These are phyloP conservation scores for Charanyca ferruginea DNA, from an alignment of 2,888 invertebrate genomes.

Conservation along the genomic window DNA sequence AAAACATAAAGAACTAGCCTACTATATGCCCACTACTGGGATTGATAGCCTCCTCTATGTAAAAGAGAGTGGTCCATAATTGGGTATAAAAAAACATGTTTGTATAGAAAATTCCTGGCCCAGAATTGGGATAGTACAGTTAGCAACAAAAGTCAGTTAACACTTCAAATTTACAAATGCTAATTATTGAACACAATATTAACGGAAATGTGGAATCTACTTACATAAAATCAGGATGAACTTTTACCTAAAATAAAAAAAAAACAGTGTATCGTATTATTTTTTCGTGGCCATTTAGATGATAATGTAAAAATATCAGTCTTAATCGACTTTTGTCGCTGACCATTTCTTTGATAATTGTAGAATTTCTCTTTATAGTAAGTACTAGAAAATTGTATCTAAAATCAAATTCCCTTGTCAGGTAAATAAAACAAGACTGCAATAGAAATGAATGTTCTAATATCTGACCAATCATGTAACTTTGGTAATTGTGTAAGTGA, in stretches of 20 bases:
- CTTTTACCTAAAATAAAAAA: too few species aligned
- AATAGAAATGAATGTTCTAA: conserved; percentile 47
- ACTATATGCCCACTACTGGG: conserved; percentile 4
- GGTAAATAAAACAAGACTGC: conserved; percentile 49
- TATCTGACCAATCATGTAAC: conserved; percentile 49
- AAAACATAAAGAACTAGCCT: not conserved
- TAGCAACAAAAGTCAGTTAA: not conserved
- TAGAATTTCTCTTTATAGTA: conserved; percentile 44
- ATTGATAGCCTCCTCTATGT: conserved; percentile 2
- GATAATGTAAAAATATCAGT: not conserved
- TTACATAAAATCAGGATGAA: too few species aligned
- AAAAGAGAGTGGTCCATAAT: conserved; percentile 8
- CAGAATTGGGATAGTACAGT: conserved; percentile 13
- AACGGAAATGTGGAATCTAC: not conserved
- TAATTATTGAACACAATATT: not conserved
- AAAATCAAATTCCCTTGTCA: conserved; percentile 45
- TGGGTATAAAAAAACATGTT: not conserved
- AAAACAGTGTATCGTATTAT: too few species aligned
- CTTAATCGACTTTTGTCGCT: not conserved
- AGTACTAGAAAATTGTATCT: conserved; percentile 31
- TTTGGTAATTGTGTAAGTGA: conserved; percentile 41
- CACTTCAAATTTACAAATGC: not conserved
- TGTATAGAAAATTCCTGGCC: conserved; percentile 11
- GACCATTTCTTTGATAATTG: not conserved
- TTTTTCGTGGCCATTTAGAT: too few species aligned